Base-by-base conservation (phyloP, 2,113 vertebrate species). In the Nyctibius bracteatus region DNA sequence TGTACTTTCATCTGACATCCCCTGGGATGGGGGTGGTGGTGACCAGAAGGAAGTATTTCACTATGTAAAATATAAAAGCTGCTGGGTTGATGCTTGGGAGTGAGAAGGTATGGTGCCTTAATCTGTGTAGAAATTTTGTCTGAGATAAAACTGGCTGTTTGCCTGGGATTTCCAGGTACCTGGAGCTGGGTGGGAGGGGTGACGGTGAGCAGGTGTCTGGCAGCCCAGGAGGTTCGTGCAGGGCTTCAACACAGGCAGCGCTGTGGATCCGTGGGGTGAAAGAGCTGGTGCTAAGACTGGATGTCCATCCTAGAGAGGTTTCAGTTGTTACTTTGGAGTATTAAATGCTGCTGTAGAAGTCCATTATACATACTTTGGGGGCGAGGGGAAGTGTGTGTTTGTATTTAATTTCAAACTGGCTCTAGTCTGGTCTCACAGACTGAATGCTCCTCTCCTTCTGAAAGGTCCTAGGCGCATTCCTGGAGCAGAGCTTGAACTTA, bases 181-280 rank as follows among this genome's bases (percentile, higher is more conserved):
- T 6, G 15, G 12, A 75, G 65, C 31, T 2, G 6, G 44, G 39
- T 0, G 3, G 61, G 28, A 79, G 43, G 19, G 19, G 17, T 28
- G n/a, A 11, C 2, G 7, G 24, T 25, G 39, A 49, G 17, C 31
- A 41, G 59, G 41, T 1, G 1, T 8, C 24, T 62, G 63, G 17
- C 21, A 59, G 39, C 41, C 13, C 35, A 12, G 25, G 31, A 5
- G 0, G 0, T 73, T 77, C 72, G 23, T 89, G 52, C 30, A 52
- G 61, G 15, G 9, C n/a, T 92, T 10, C 25, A 44, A 1, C 0
- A 2, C 11, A 22, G 14, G 18, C 55, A 44, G 16, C 0, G 0
- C 49, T 77, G 23, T 46, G 35, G 43, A 41, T 54, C 37, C 0
- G 0, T 55, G 20, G 22, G 33, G 22, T 1, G 2, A 52, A 41